Base-by-base conservation (phyloP, 2,888 invertebrate genomes). In the Physocephala rufipes region DNA sequence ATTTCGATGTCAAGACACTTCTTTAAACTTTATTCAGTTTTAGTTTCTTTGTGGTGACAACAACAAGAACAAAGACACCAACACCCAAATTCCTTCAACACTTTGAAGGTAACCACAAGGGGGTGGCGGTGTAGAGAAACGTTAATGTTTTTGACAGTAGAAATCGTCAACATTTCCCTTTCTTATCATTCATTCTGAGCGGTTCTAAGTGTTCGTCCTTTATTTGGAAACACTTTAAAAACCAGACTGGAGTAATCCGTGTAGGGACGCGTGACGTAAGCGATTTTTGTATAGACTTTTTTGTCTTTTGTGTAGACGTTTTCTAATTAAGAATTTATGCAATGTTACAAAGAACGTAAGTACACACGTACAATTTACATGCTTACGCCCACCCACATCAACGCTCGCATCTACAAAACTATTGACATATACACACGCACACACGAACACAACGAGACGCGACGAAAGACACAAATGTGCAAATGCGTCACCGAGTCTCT, bases 241-340 rank as follows among this genome's bases (percentile, higher is more conserved):
- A 36, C 43, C 26, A 13, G 26, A 47, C 47, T 26, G 3, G 21
- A 49, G 21, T 13, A 64, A 16, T 64, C 66, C 43, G 45, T 19
- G 19, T 66, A 15, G 5, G 36, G 9, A 36, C 4, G 36, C 36
- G 53, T 30, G 53, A 53, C 21, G 15, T 9, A 16, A 55, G 30
- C 65, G 3, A 30, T 9, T 26, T 47, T 26, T 43, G 36, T 53
- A 55, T 24, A 43, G 55, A 49, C 55, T 36, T 55, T 66, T 66
- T 66, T n/a, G 3, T 36, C 12, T 26, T 47, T 26, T 43, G 36
- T 53, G 43, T 24, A 43, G 55, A 49, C 55, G n/a, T 36, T 55
- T 66, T 66, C 55, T 66, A 66, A 66, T 66, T 66, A 66, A 66
- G 66, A 43, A 53, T 66, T 66, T 66, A 66, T 53, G 53, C 43